Conservation (phyloP, 1,140 invertebrate genomes). For the Neomicropteryx cornuta region DNA sequence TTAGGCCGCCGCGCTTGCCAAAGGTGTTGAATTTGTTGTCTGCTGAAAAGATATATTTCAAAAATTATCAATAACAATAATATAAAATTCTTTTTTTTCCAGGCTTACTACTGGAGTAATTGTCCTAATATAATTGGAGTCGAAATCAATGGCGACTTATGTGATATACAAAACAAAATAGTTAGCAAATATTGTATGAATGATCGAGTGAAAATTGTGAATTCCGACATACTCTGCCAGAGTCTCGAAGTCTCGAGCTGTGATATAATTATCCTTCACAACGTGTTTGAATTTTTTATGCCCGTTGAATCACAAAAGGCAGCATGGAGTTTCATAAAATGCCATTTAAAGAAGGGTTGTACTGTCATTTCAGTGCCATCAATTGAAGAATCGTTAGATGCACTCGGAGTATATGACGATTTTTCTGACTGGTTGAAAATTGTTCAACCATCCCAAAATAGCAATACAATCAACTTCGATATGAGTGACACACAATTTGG, state of each 20-base stretch:
- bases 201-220: conserved; percentile 34
- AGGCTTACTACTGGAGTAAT: conserved; percentile 44
- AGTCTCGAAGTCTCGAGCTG: conserved; percentile 30
- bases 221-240: conserved; percentile 36
- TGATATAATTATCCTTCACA: conserved; percentile 44
- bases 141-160: conserved; percentile 49
- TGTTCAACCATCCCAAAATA: conserved; percentile 10
- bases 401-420: conserved; percentile 25
- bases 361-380: conserved; percentile 36
- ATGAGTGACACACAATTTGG: conserved; percentile 9
- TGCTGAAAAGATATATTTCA: too few species aligned
- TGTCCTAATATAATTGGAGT: conserved; percentile 44
- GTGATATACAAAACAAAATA: conserved; percentile 40
- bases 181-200: conserved; percentile 38
- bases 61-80: too few species aligned
- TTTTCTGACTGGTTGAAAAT: conserved; percentile 26
- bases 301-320: conserved; percentile 26
- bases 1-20: too few species aligned
- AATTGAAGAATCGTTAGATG: conserved; percentile 29
- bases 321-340: conserved; percentile 38
- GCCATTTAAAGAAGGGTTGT: conserved; percentile 29
- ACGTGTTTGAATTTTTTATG: conserved; percentile 46
- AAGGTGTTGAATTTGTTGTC: too few species aligned
- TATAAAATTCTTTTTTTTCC: conserved; percentile 15
- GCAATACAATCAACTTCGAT: conserved; percentile 9